A percentile compares a stretch with the other conserved stretches of the same genome.
Evolutionary conservation across 2,888 invertebrate genomes (phyloP).

Genomic region (Xestobium rufovillosum): DNA sequence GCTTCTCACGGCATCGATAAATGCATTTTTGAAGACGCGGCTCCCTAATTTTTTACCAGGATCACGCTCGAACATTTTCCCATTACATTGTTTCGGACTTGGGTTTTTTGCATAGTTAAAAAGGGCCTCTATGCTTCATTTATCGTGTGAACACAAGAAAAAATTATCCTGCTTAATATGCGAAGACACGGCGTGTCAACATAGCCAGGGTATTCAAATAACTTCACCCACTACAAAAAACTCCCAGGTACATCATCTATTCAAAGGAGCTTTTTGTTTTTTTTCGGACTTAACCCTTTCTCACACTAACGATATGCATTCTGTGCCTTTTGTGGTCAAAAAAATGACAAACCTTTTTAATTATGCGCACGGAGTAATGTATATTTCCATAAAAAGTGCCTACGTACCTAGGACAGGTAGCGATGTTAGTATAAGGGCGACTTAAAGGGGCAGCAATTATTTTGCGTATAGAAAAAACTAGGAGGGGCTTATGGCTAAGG

Average conservation of each 20-base stretch:
- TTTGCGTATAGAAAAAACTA: not conserved
- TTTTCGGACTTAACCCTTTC: slow-evolving; percentile 36
- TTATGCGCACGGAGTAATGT: slow-evolving; percentile 1
- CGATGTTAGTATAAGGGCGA: not conserved
- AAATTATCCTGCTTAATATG: slow-evolving; percentile 42
- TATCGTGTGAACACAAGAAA: slow-evolving; percentile 41
- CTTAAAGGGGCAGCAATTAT: not conserved
- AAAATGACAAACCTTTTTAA: slow-evolving; percentile 23
- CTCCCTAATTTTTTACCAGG: too few relatives aligned
- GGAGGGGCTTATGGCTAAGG: not conserved
- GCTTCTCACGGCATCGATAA: too few relatives aligned
- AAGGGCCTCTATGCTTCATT: too few relatives aligned
- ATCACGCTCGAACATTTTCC: too few relatives aligned
- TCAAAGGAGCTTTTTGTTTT: slow-evolving; percentile 31
- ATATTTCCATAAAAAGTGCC: not conserved
- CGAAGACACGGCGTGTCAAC: slow-evolving; percentile 44
- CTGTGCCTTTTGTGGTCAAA: slow-evolving; percentile 27
- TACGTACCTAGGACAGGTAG: too few relatives aligned
- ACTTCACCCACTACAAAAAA: slow-evolving; percentile 40
- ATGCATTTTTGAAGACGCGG: too few relatives aligned
- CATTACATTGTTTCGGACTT: too few relatives aligned
- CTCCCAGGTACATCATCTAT: slow-evolving; percentile 37
- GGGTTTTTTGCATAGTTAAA: too few relatives aligned
- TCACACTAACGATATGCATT: slow-evolving; percentile 33
- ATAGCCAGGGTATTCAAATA: slow-evolving; percentile 28